Conservation (phyloP, 2,113 vertebrate genomes). For the Hypocryptadius cinnamomeus region DNA sequence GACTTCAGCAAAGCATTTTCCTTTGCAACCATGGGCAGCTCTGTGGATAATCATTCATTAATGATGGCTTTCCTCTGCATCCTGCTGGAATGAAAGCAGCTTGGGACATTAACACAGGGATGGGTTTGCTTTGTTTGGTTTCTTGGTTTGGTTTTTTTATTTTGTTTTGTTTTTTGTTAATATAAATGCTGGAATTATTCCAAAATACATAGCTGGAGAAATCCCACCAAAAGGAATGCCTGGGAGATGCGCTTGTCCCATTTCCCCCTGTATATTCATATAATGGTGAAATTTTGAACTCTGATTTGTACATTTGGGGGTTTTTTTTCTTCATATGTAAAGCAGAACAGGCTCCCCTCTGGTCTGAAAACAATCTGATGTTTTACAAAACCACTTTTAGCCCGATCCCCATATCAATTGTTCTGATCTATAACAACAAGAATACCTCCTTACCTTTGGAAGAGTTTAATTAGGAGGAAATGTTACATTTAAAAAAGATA, state of each 20-base stretch:
- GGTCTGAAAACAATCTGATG: neutral
- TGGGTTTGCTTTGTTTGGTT: neutral
- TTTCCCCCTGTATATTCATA: neutral
- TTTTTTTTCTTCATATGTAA: neutral
- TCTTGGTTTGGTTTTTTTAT: too few species aligned
- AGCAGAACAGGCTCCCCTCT: neutral
- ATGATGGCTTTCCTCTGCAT: neutral
- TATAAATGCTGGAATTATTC: neutral
- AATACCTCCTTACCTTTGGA: neutral
- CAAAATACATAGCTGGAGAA: neutral
- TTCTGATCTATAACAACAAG: neutral
- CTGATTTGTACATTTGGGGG: neutral
- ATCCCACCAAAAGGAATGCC: neutral
- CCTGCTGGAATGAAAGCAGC: neutral
- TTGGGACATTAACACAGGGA: neutral
- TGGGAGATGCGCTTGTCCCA: too few species aligned
- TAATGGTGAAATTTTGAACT: neutral
- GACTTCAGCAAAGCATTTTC: neutral
- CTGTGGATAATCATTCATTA: neutral
- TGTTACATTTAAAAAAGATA: neutral
- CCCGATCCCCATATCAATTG: neutral
- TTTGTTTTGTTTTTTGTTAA: neutral
- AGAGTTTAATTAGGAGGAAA: constrained; percentile 23
- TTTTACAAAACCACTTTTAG: neutral
- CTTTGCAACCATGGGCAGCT: neutral